Evolutionary conservation across 2,888 invertebrate species (phyloP).

Genomic region (Drosophila maculinotata): DNA sequence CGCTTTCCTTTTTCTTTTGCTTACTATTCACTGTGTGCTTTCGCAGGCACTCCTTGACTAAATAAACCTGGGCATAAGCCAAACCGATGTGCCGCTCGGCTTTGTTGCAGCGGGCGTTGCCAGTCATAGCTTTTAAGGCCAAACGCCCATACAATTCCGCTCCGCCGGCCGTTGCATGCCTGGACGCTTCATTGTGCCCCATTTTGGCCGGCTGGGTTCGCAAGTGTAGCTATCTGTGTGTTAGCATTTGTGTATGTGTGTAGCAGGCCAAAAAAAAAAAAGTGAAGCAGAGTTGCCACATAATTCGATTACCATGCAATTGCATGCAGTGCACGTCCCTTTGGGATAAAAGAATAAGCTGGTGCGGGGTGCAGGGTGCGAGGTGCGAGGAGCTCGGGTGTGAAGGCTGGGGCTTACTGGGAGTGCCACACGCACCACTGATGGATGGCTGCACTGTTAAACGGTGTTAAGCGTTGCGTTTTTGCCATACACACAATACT

Average conservation of each 20-base stretch:
- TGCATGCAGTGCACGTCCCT: constrained; percentile 55
- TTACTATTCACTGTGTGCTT: background rate
- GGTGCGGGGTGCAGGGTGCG: background rate
- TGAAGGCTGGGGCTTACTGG: constrained; percentile 13
- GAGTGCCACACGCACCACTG: constrained; percentile 36
- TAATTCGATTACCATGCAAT: constrained; percentile 74
- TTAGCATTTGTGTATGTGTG: constrained; percentile 3
- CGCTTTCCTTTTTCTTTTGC: background rate
- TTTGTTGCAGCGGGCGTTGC: constrained; percentile 15
- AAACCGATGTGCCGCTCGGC: background rate
- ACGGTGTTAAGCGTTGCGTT: constrained; percentile 38
- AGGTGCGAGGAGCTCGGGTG: too few relatives aligned
- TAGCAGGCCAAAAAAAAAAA: background rate
- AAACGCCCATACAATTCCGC: constrained; percentile 17
- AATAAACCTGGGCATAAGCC: too few relatives aligned
- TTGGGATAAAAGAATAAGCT: constrained; percentile 42
- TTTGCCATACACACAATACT: constrained; percentile 6
- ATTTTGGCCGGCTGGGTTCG: constrained; percentile 9
- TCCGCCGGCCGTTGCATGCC: constrained; percentile 22
- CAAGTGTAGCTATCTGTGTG: background rate
- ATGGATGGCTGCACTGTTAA: constrained; percentile 48
- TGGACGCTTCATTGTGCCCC: constrained; percentile 32
- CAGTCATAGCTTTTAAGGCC: constrained; percentile 8
- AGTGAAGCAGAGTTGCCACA: constrained; percentile 60
- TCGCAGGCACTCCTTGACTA: background rate